Evolutionary conservation across 2,113 vertebrate genomes (phyloP).

Genomic region (Gymnorhina tibicen): DNA sequence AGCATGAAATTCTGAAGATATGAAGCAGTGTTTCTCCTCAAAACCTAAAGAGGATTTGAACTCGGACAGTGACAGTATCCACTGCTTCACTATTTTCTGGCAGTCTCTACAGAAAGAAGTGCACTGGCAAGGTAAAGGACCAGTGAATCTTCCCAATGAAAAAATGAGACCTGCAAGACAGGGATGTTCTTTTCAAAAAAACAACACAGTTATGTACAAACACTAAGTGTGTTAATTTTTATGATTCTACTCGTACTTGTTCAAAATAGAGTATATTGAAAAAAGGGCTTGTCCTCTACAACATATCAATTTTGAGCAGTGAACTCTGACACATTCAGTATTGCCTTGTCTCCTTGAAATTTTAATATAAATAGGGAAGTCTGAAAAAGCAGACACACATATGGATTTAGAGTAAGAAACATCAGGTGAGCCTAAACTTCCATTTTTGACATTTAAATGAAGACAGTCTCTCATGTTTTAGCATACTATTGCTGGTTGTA

Average conservation of each 20-base stretch:
- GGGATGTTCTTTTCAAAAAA: neutral
- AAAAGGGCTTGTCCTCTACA: neutral
- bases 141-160: neutral
- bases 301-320: neutral
- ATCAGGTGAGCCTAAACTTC: neutral
- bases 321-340: neutral
- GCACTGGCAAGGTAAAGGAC: neutral
- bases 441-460: neutral
- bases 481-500: neutral
- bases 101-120: neutral
- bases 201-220: neutral
- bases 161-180: neutral
- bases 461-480: neutral
- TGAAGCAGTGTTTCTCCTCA: neutral
- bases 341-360: neutral
- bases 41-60: neutral
- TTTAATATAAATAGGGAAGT: slow-evolving; percentile 4
- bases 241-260: neutral
- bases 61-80: neutral
- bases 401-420: neutral
- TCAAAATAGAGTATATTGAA: neutral
- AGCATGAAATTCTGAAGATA: neutral
- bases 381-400: neutral
- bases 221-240: neutral
- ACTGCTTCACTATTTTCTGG: neutral